These are phyloP conservation scores for Andrena marginata DNA, from an alignment of 2,888 invertebrate genomes.

Conservation along the genomic window DNA sequence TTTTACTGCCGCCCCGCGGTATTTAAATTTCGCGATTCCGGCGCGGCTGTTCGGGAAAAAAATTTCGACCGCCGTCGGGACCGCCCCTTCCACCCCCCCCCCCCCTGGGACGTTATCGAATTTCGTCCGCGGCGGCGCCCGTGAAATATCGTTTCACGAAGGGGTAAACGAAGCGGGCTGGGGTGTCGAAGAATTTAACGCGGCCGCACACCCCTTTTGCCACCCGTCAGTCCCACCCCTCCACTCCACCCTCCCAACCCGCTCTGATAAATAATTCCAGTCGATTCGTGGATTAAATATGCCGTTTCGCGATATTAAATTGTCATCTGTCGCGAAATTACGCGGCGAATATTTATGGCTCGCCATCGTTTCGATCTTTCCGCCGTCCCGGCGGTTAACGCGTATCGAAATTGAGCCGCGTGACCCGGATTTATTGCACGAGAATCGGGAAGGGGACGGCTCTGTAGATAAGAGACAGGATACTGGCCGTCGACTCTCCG, in stretches of 20 bases:
- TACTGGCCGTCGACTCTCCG: too few species aligned
- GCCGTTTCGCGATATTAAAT: slow-evolving; percentile 54
- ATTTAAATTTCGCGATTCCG: slow-evolving; percentile 19
- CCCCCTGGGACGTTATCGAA: slow-evolving; percentile 39
- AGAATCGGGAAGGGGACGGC: too few species aligned
- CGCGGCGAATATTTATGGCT: slow-evolving; percentile 45
- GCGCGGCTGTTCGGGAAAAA: slow-evolving; percentile 17
- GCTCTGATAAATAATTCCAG: slow-evolving; percentile 42
- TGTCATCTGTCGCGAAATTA: slow-evolving; percentile 52
- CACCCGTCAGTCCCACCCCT: neutral
- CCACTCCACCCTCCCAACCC: neutral
- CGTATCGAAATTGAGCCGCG: neutral
- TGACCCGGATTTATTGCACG: slow-evolving; percentile 4
- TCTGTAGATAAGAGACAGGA: too few species aligned
- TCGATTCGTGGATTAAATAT: slow-evolving; percentile 41
- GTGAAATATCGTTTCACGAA: slow-evolving; percentile 43
- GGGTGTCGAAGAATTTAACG: slow-evolving; percentile 45
- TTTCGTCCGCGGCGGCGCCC: slow-evolving; percentile 21
- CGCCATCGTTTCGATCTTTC: slow-evolving; percentile 2
- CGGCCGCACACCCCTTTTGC: neutral
- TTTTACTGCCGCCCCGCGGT: slow-evolving; percentile 1
- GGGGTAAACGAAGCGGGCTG: slow-evolving; percentile 47
- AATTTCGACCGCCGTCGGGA: slow-evolving; percentile 16
- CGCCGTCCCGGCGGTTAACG: neutral
- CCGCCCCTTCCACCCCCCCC: slow-evolving; percentile 1